Base-by-base conservation (phyloP, 2,888 invertebrate species). In the Digitonthophagus gazella region DNA sequence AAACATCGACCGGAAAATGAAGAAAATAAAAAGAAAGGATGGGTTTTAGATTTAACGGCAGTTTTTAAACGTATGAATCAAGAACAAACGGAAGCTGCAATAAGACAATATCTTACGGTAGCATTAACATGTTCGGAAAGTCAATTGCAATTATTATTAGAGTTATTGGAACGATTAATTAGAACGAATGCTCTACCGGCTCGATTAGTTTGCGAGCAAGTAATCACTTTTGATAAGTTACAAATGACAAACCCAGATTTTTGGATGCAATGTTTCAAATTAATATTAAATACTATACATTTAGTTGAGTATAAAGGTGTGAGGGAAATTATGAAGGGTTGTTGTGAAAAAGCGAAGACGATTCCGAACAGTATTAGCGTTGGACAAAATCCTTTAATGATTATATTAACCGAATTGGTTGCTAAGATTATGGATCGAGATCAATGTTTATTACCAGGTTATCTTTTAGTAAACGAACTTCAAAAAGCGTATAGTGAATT, bases 241-340 rank as follows among this genome's bases (percentile, higher is more conserved):
- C 85, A 87, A 2, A 92, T 92, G 79, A 88, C 90, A 73, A 91
- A 94, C 80, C 89, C 91, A 73, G 91, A 93, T 73, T 96, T 94
- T 82, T 98, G 97, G 97, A 90, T 93, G 65, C 91, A 93, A 81
- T 90, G 93, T 78, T 97, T 98, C 80, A 87, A 88, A 74, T 85
- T 97, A 2, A 91, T 98, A 67, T 87, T 92, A 74, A 90, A 90
- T 80, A 91, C 96, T 58, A 93, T 98, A 76, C 92, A 92, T 55
- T 92, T 93, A 69, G 97, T 97, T 0, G 96, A 97, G 82, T 98
- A 98, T 80, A 98, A 98, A 84, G 97, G 95, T 14, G 95, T 96
- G 0, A 84, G 95, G 74, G 95, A 95, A 85, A 93, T 96, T 69
- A 94, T 96, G 93, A 95, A 94, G 91, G 90, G 90, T 58, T 95